Evolutionary conservation across 2,888 invertebrate species (phyloP), one percentile per base, ranked within the genome.

Genomic region (Orchesellides sinensis): DNA sequence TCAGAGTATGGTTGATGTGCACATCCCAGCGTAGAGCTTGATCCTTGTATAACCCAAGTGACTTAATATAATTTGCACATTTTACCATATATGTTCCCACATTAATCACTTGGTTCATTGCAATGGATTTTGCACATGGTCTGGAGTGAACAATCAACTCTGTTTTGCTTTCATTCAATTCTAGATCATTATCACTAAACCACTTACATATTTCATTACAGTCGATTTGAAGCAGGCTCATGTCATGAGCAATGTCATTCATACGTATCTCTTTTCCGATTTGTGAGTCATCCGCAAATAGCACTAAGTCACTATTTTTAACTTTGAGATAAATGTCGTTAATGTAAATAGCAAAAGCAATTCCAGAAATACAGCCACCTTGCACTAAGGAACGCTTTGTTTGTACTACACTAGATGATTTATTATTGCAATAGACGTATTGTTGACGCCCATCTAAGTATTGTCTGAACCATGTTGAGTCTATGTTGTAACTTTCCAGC

Each of bases 271-370:
- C 23, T 19, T 17, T 61, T 10, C 8, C 12, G 0, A 32, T 32
- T 54, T 74, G 74, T 3, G 52, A 52, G 27, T 74, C 74, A 47
- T 74, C 74, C 2, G 54, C 74, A 52, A 47, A 74, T 0, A 63
- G 29, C 0, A 23, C 25, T 21, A 74, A 0, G 6, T 74, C 54
- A 0, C 19, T 10, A 32, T 5, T 6, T 5, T 32, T 10, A 10
- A n/a, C n/a, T n/a, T 10, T n/a, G 10, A 10, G 10, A 3, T 6
- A n/a, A n/a, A 47, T 6, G 17, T 47, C 47, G n/a, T 47, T 47
- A n/a, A 47, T 47, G n/a, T n/a, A 47, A 4, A 47, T 4, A 10
- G 47, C 12, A 17, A 47, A 47, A 4, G n/a, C 8, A n/a, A 47
- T 47, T 10, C 14, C 12, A 47, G 47, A 47, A 4, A 47, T 10